Base-by-base conservation (phyloP, 2,113 vertebrate genomes). In the Thamnaconus septentrionalis region DNA sequence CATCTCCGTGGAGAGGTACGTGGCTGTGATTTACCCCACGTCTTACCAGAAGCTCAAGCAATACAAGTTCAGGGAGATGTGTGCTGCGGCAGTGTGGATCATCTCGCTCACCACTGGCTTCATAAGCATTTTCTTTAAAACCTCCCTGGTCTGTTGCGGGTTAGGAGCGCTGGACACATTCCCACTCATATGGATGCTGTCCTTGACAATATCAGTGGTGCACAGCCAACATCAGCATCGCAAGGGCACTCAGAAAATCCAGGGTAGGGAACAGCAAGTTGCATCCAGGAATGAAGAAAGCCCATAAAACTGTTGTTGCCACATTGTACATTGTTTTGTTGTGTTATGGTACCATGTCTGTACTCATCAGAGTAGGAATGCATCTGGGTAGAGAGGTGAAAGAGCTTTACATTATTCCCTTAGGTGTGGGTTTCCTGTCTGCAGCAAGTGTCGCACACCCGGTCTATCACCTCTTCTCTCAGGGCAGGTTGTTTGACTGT, bases 1-100 rank as follows among this genome's bases (percentile, higher is more conserved):
- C 1, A 78, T 88, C 40, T 82, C 80, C 53, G 0, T 85, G 39
- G 84, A 87, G 69, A 59, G 84, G 8, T 85, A 73, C 5, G 12
- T 82, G 0, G 88, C 88, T 0, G 85, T 88, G 41, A 51, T 79
- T 11, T 8, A 70, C 31, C 88, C 83, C 10, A 75, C 58, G 0
- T 66, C 10, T 3, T 87, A 78, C 31, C 61, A 50, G 3, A 66
- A 79, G 80, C 73, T 86, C 56, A 81, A 61, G 59, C 78, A 43
- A 3, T 80, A 82, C 72, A 66, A 68, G 3, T 68, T 8, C 57
- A 73, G 76, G 63, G 78, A 82, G 76, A 3, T 68, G 0, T 44
- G 72, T 10, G 65, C 44, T 0, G 46, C 9, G 1, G 0, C 3
- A 0, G 76, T 76, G 11, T 86, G 85, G 85, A 8, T 80, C 4